Evolutionary conservation across 2,113 vertebrate species (phyloP).

Genomic region (Cygnus buccinator): DNA sequence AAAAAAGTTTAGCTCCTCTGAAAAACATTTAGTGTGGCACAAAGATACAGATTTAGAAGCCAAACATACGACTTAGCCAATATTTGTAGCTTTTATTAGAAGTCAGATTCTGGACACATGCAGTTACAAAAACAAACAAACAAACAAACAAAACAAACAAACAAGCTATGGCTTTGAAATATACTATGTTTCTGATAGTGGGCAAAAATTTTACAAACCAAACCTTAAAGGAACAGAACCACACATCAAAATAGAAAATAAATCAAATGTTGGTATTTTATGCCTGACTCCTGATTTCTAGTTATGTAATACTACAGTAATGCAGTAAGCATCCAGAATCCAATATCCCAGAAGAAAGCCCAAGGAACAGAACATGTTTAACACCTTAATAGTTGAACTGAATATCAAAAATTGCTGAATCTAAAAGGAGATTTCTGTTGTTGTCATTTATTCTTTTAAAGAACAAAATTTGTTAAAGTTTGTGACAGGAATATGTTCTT

Average conservation of each 20-base stretch:
- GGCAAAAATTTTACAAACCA: neutral
- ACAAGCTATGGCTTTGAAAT: neutral
- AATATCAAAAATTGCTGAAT: neutral
- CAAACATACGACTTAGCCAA: neutral
- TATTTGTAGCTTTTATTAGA: neutral
- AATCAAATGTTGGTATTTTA: neutral
- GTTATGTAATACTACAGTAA: neutral
- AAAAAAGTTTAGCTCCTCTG: neutral
- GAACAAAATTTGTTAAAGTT: neutral
- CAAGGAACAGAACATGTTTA: neutral
- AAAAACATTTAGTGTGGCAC: neutral
- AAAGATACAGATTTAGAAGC: neutral
- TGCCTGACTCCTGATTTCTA: neutral
- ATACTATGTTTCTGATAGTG: neutral
- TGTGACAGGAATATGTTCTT: neutral
- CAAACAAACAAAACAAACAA: neutral
- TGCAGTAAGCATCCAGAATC: neutral
- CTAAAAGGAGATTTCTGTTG: neutral
- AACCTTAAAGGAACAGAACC: neutral
- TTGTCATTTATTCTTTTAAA: neutral
- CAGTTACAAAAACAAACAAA: neutral
- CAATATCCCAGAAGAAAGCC: neutral
- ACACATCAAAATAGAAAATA: neutral
- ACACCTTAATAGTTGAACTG: neutral
- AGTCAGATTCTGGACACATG: neutral